phyloP scores from a whole-genome alignment of 1,140 invertebrate species.

The Hesperophylax magnus region DNA sequence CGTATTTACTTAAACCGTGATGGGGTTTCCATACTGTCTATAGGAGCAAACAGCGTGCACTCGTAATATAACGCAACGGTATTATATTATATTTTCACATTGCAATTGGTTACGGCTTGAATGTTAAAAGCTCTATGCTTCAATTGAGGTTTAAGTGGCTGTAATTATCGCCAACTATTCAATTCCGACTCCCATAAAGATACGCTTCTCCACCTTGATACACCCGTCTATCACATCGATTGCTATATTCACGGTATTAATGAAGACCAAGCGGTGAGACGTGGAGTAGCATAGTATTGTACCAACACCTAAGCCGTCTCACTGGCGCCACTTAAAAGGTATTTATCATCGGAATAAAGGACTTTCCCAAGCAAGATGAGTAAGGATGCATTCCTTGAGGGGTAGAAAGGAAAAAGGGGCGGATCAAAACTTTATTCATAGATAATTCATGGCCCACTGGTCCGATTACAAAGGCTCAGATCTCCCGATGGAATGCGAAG shows the following conservation, averaged over 20 bases:
- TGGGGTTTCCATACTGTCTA: too few species aligned
- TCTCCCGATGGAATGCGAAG: slow-evolving; percentile 46
- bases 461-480: slow-evolving; percentile 20
- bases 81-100: too few species aligned
- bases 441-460: slow-evolving; percentile 51
- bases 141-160: slow-evolving; percentile 17
- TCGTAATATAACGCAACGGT: background rate
- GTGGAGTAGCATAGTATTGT: background rate
- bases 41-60: too few species aligned
- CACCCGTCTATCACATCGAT: background rate
- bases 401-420: slow-evolving; percentile 48
- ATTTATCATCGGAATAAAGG: slow-evolving; percentile 49
- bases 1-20: too few species aligned
- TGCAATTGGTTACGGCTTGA: background rate
- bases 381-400: slow-evolving; percentile 35
- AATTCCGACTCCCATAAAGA: slow-evolving; percentile 19
- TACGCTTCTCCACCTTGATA: slow-evolving; percentile 22
- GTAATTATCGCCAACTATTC: slow-evolving; percentile 21
- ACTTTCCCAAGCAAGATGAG: slow-evolving; percentile 47
- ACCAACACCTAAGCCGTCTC: slow-evolving; percentile 38
- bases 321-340: slow-evolving; percentile 47
- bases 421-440: slow-evolving; percentile 41
- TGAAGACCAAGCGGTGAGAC: background rate
- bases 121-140: slow-evolving; percentile 7
- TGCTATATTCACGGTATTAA: background rate